Conservation (phyloP, 2,113 vertebrate genomes). For the Hydrolagus affinis region DNA sequence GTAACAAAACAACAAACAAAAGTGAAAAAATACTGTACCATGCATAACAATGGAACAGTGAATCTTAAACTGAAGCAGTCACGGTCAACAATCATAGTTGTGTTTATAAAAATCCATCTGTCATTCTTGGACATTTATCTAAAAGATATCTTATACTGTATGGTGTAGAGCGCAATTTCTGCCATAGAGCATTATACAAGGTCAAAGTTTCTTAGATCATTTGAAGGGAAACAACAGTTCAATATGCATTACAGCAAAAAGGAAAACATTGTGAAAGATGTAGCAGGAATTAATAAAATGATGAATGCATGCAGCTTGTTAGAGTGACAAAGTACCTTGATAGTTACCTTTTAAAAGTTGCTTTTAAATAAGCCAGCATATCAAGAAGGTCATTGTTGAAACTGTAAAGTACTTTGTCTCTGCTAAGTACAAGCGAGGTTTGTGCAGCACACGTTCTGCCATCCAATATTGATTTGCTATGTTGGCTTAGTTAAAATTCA, state of each 20-base stretch:
- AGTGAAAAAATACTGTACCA: too few species aligned
- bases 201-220: neutral
- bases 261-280: slow-evolving; percentile 8
- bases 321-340: slow-evolving; percentile 4
- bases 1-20: too few species aligned
- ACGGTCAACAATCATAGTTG: too few species aligned
- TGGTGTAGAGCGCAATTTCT: neutral
- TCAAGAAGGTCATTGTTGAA: slow-evolving; percentile 24
- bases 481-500: slow-evolving; percentile 12
- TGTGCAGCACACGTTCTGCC: slow-evolving; percentile 18
- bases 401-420: slow-evolving; percentile 26
- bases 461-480: slow-evolving; percentile 21
- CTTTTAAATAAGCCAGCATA: neutral
- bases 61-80: too few species aligned
- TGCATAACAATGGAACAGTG: too few species aligned
- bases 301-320: slow-evolving; percentile 7
- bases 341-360: slow-evolving; percentile 15
- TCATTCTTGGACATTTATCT: too few species aligned
- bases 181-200: neutral
- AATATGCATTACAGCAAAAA: neutral
- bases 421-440: neutral
- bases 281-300: neutral
- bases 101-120: too few species aligned
- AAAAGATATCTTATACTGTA: too few species aligned
- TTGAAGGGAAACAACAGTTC: neutral